A percentile compares a stretch with the other conserved stretches of the same genome.
Evolutionary conservation across 2,797 vertebrate species (phyloP).

Genomic region (Chiloscyllium punctatum): DNA sequence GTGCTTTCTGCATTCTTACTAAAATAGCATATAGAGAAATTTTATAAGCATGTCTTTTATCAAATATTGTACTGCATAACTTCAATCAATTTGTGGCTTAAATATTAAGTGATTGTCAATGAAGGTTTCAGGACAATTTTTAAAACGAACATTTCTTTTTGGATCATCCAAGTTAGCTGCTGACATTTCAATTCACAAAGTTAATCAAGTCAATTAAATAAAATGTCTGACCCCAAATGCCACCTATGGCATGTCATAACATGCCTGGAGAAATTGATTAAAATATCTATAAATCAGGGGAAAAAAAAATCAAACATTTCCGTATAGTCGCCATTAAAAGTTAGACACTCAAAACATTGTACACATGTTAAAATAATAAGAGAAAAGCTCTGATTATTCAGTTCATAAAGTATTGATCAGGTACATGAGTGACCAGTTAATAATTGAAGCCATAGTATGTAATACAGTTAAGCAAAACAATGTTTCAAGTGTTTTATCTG

Average conservation of each 20-base stretch:
- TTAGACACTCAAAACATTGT: background rate
- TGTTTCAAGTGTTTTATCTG: slow-evolving; percentile 29
- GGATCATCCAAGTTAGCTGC: background rate
- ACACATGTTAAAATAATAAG: slow-evolving; percentile 27
- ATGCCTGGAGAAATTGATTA: too few species aligned
- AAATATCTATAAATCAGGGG: background rate
- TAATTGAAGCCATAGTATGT: slow-evolving; percentile 32
- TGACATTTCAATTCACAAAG: background rate
- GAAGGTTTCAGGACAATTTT: background rate
- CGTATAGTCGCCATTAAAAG: background rate
- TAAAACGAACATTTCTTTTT: background rate
- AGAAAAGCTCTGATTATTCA: slow-evolving; percentile 27
- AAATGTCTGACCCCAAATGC: background rate
- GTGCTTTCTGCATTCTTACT: background rate
- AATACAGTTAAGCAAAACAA: slow-evolving; percentile 30
- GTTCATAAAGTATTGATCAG: slow-evolving; percentile 27
- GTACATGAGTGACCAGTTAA: slow-evolving; percentile 35
- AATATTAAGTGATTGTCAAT: background rate
- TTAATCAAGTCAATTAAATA: background rate
- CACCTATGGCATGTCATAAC: too few species aligned
- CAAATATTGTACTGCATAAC: background rate
- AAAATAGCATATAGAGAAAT: background rate
- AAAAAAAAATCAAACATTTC: slow-evolving; percentile 18
- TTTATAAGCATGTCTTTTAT: background rate
- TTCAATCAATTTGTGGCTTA: background rate